Evolutionary conservation across 37 sponge, comb jelly and placozoan species (phyloP), one percentile per base, ranked within the genome.

Genomic region (Halisarca cf. caerulea): DNA sequence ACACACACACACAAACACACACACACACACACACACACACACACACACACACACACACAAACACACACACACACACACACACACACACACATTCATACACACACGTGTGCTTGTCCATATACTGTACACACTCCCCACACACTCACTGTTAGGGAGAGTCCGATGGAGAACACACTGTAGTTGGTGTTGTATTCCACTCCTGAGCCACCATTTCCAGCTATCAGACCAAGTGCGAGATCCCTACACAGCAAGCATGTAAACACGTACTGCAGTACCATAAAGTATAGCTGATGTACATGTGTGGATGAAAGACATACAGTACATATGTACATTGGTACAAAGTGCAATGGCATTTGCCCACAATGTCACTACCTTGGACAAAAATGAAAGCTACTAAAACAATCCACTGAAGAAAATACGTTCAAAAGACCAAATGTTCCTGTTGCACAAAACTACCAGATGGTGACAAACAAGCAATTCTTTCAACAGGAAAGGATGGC

Each of bases 61-160:
- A 61, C 64, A 27, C 64, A 61, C 64, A 61, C 64, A 27, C 64
- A 61, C 64, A 61, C 64, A 27, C 64, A 27, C 64, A 61, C 64
- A 27, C 64, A 27, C 64, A 61, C 64, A 61, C 64, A 27, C 64
- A 61, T 23, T 20, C 64, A 61, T 23, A 61, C 64, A 61, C 64
- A 61, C 64, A 61, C 64, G 15, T 21, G 64, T 17, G 17, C 57
- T 18, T 17, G 17, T 17, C 11, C 57, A 54, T 17, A 54, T 17
- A 54, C 9, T 59, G 25, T 6, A 27, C 60, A n/a, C 60, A 3
- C 2, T 41, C 34, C 36, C 77, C 7, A 32, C 55, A 15, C 61
- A 74, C 88, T 72, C n/a, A 91, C 92, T 8, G 93, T 89, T 64
- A 93, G 85, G 14, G 80, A 87, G 32, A 93, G 83, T 81, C 62